Base-by-base conservation (phyloP, 2,888 invertebrate genomes). In the Ommatoiulus sabulosus region DNA sequence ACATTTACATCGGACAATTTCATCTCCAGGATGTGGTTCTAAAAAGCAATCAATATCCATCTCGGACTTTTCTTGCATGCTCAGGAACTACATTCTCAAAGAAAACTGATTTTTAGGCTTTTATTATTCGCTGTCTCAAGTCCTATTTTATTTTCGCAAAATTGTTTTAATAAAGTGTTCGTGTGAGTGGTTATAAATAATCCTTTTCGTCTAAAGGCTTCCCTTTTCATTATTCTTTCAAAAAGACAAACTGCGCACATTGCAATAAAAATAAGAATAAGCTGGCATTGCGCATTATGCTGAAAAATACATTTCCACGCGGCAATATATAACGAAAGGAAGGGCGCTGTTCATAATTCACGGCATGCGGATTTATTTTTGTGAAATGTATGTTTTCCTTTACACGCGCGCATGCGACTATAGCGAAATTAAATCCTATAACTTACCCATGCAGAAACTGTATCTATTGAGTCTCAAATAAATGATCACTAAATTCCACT, bases 261-360 rank as follows among this genome's bases (percentile, higher is more conserved):
- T 24, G 80, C 35, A 80, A 80, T 80, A 80, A 80, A 35, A 80
- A 80, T 80, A 80, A 35, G 12, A 80, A 35, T 80, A 80, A 80
- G 80, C 80, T 80, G 80, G 80, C 80, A 80, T 72, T 72, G 72
- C n/a, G 72, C 24, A 72, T 80, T 80, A 80, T 80, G 35, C 35
- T 35, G 80, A 80, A 80, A 80, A 80, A 80, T 35, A 80, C 80
- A 80, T 80, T 80, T 80, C 35, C 80, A 80, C 80, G 3, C 80
- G 1, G 80, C 35, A 80, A 80, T 80, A 80, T 35, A 80, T 80
- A 80, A 80, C 80, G 15, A 35, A 35, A 80, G 80, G 80, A 35
- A 80, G 15, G 80, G 24, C 24, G 35, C 35, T 35, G 80, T 24
- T 12, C 80, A 35, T 80, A 80, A 80, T 80, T 80, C 80, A 80